These are phyloP conservation scores for Acleris emargana DNA, from an alignment of 2,888 invertebrate genomes.

Conservation along the genomic window DNA sequence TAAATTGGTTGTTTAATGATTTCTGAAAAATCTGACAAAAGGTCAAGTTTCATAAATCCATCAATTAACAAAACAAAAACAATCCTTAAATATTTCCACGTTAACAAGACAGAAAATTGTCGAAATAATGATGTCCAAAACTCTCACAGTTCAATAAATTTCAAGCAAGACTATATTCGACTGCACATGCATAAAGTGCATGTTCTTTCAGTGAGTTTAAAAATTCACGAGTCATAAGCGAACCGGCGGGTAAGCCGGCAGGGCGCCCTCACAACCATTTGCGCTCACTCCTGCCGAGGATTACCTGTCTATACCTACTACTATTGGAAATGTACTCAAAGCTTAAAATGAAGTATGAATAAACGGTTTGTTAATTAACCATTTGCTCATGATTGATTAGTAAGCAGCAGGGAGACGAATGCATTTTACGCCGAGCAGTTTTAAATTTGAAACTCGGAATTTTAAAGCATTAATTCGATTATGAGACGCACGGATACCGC, in stretches of 20 bases:
- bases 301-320: constrained; percentile 37
- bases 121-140: constrained; percentile 19
- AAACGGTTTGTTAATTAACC: neutral
- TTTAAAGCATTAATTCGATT: constrained; percentile 60
- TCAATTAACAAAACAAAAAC: no score
- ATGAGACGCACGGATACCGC: constrained; percentile 62
- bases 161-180: constrained; percentile 20
- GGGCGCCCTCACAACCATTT: constrained; percentile 53
- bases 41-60: no score
- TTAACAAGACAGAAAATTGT: neutral
- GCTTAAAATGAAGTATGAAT: neutral
- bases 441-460: constrained; percentile 41
- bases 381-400: constrained; percentile 4
- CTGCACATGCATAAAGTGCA: constrained; percentile 47
- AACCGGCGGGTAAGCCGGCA: constrained; percentile 56
- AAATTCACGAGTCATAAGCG: constrained; percentile 75
- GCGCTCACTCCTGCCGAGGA: constrained; percentile 54
- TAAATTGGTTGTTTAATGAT: no score
- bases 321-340: constrained; percentile 10
- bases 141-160: constrained; percentile 24
- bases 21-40: no score
- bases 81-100: no score
- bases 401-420: constrained; percentile 12
- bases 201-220: constrained; percentile 66
- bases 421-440: constrained; percentile 32